Base-by-base conservation (phyloP, 2,888 invertebrate species). In the Parnassius orleans region DNA sequence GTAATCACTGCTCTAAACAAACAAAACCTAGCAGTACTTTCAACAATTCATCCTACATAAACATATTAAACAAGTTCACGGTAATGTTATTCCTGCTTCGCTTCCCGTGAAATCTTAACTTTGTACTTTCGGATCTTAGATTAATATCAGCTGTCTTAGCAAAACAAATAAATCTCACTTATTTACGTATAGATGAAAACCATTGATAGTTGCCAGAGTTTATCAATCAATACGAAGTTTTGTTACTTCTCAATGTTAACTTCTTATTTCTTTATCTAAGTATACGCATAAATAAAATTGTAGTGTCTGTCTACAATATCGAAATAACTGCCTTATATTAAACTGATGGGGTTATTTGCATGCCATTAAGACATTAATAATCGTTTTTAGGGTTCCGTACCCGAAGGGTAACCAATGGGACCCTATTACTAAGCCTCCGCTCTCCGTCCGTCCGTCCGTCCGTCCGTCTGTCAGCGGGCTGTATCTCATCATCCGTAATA, bases 61-160 rank as follows among this genome's bases (percentile, higher is more conserved):
- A 48, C 14, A 48, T 14, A 10, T 14, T 48, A 15, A 42, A 48
- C 33, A 43, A 51, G 51, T 51, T 57, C 51, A 58, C 9, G n/a
- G 50, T 57, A 57, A 24, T 11, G 19, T 11, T 33, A 33, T 51
- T 57, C 12, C 43, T 24, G 12, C 5, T 50, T 50, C 42, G 10
- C 14, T 52, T 52, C 44, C 58, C 11, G 48, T 19, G 58, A 52
- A 52, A 19, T n/a, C 43, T 24, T 7, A 51, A 42, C 53, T 59
- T 47, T 44, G 48, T 60, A 43, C 19, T 33, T 15, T 50, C 53
- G 42, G n/a, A 41, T 15, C 15, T 24, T 5, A n/a, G 53, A 63
- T 54, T 53, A 43, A 33, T 55, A 58, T 52, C 62, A 33, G 58
- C 62, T 44, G 54, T 15, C 42, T 61, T 57, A 63, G 19, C 14